Evolutionary conservation across 2,888 invertebrate species (phyloP).

Genomic region (Tryphoninae sp.): DNA sequence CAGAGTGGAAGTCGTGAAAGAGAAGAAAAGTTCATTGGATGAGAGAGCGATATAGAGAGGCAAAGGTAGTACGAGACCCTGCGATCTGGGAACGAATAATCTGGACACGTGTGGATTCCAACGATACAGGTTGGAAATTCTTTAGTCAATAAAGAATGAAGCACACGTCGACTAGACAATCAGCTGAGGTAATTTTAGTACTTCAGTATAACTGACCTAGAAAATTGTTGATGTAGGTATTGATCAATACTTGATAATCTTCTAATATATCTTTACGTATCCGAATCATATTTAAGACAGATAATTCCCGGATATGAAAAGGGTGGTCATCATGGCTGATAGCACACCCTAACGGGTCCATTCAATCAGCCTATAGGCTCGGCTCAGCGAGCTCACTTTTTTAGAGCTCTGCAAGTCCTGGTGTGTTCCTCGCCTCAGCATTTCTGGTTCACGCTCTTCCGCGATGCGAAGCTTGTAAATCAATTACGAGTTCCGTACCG

Average conservation of each 20-base stretch:
- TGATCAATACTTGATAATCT: too few relatives aligned
- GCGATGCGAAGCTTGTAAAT: slow-evolving; percentile 78
- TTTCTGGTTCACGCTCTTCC: slow-evolving; percentile 60
- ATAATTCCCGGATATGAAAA: background rate
- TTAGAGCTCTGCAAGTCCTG: background rate
- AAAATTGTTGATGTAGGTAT: too few relatives aligned
- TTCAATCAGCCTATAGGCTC: slow-evolving; percentile 19
- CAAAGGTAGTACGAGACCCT: background rate
- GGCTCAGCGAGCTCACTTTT: slow-evolving; percentile 36
- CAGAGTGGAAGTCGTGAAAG: slow-evolving; percentile 39
- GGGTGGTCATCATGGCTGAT: slow-evolving; percentile 21
- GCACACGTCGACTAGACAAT: background rate
- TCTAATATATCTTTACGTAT: too few relatives aligned
- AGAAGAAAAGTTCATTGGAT: background rate
- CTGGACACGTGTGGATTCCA: background rate
- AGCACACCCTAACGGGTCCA: slow-evolving; percentile 31
- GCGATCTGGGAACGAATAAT: background rate
- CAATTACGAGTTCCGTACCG: slow-evolving; percentile 78
- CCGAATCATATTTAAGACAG: too few relatives aligned
- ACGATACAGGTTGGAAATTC: background rate
- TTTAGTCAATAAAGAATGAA: background rate
- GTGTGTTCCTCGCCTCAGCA: slow-evolving; percentile 44
- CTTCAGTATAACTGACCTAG: background rate
- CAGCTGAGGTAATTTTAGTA: background rate
- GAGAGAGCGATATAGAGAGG: background rate